phyloP scores from a whole-genome alignment of 2,888 invertebrate genomes.

The Xestobium rufovillosum region DNA sequence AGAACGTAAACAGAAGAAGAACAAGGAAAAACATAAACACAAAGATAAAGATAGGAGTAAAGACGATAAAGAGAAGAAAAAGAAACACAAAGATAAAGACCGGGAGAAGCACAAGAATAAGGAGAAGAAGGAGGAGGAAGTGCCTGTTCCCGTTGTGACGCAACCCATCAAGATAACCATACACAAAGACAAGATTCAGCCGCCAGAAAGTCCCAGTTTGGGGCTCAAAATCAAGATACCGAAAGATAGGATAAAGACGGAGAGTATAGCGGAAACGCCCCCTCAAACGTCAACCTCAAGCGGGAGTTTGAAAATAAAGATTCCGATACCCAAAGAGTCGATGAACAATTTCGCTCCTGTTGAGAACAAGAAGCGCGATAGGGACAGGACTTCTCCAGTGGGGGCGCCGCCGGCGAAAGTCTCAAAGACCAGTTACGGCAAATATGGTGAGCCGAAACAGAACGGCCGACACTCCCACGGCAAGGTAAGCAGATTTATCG shows the following conservation, averaged over 20 bases:
- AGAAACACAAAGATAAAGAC: slow-evolving; percentile 67
- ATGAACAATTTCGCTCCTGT: slow-evolving; percentile 40
- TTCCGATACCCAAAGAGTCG: slow-evolving; percentile 73
- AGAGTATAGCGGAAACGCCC: slow-evolving; percentile 40
- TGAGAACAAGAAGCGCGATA: slow-evolving; percentile 39
- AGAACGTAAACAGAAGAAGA: slow-evolving; percentile 54
- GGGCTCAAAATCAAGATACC: slow-evolving; percentile 77
- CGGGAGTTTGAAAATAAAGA: too few relatives aligned
- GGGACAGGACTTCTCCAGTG: slow-evolving; percentile 39
- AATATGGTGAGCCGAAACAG: slow-evolving; percentile 32
- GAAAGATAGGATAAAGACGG: slow-evolving; percentile 61
- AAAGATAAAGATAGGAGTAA: slow-evolving; percentile 61
- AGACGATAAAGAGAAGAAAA: slow-evolving; percentile 62
- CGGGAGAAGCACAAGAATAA: slow-evolving; percentile 37
- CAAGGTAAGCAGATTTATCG: slow-evolving; percentile 38
- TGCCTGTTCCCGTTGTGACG: slow-evolving; percentile 35
- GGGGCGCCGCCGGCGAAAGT: slow-evolving; percentile 38
- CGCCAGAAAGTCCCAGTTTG: slow-evolving; percentile 37
- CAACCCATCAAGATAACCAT: slow-evolving; percentile 50
- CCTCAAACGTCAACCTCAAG: slow-evolving; percentile 1
- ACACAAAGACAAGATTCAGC: slow-evolving; percentile 50
- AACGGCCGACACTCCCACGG: slow-evolving; percentile 39
- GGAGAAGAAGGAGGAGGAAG: slow-evolving; percentile 18
- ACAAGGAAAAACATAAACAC: slow-evolving; percentile 71
- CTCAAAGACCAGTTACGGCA: slow-evolving; percentile 29